Percentiles rank a stretch among this genome's conserved stretches.
These are phyloP conservation scores for Romanogobio albipinnatus DNA, from an alignment of 2,113 vertebrate genomes.

Conservation along the genomic window DNA sequence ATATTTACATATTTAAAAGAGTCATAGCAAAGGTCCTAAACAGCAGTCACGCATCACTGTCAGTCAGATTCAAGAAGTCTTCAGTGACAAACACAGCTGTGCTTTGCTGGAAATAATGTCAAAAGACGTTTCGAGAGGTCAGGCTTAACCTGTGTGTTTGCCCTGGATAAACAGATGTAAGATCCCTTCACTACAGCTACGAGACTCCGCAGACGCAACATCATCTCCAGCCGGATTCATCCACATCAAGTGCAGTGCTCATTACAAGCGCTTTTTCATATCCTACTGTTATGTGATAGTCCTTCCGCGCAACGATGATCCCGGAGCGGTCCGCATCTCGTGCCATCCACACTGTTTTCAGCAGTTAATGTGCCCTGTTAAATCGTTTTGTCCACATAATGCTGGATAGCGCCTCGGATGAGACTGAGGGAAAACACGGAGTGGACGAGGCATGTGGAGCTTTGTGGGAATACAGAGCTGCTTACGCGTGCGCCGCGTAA, in stretches of 20 bases:
- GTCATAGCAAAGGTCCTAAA: neutral
- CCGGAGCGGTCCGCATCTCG: neutral
- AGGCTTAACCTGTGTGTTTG: neutral
- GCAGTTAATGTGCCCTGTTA: slow-evolving; percentile 51
- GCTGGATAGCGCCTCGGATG: slow-evolving; percentile 11
- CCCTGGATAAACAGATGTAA: slow-evolving; percentile 11
- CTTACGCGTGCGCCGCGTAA: neutral
- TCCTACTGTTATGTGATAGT: neutral
- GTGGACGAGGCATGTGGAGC: slow-evolving; percentile 50
- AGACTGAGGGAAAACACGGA: slow-evolving; percentile 60
- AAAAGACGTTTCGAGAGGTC: slow-evolving; percentile 18
- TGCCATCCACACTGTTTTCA: slow-evolving; percentile 42
- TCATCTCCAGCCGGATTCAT: slow-evolving; percentile 35
- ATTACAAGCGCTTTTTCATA: neutral
- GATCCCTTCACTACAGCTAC: neutral
- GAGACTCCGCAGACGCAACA: slow-evolving; percentile 42
- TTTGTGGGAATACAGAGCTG: neutral
- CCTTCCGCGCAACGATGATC: neutral
- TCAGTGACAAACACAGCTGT: neutral
- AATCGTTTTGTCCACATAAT: slow-evolving; percentile 52
- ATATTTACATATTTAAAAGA: slow-evolving; percentile 54
- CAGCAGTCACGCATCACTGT: slow-evolving; percentile 14
- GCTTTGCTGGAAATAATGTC: neutral
- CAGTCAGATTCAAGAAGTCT: neutral
- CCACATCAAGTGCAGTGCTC: neutral